Percentiles rank a stretch among this genome's conserved stretches.
Evolutionary conservation across 2,113 vertebrate species (phyloP).

Genomic region (Nothobranchius furzeri): DNA sequence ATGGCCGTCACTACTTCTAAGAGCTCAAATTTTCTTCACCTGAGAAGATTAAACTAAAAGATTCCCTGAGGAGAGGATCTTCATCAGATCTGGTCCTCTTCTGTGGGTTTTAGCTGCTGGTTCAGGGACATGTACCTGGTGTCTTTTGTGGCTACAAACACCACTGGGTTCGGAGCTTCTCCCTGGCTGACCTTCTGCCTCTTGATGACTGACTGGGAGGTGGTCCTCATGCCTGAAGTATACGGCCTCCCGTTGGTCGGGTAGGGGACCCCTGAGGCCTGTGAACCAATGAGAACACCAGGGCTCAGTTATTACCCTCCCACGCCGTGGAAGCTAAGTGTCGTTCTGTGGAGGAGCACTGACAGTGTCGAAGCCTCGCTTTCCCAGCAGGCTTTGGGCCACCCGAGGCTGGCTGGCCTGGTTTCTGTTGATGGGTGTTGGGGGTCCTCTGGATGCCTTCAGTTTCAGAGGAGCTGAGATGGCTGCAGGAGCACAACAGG

Average conservation of each 20-base stretch:
- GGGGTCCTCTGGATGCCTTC: conserved; percentile 88
- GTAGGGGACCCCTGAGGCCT: conserved; percentile 80
- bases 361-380: conserved; percentile 87
- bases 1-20: too few species aligned
- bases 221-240: conserved; percentile 86
- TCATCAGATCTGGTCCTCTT: neutral
- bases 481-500: conserved; percentile 68
- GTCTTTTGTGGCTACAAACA: conserved; percentile 94
- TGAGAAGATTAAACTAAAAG: too few species aligned
- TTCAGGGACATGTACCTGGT: conserved; percentile 79
- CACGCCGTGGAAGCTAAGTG: neutral
- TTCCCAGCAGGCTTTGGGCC: conserved; percentile 84
- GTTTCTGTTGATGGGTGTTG: conserved; percentile 92
- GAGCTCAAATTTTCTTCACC: too few species aligned
- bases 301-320: neutral
- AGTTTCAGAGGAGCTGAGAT: conserved; percentile 89
- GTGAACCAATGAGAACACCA: conserved; percentile 19
- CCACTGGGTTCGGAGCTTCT: conserved; percentile 92
- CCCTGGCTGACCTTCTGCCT: conserved; percentile 92
- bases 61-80: too few species aligned
- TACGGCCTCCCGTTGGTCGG: conserved; percentile 91
- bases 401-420: conserved; percentile 87
- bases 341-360: conserved; percentile 51
- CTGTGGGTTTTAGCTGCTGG: neutral
- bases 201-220: conserved; percentile 88